phyloP scores from a whole-genome alignment of 2,797 vertebrate species.

The Glyptemys insculpta region DNA sequence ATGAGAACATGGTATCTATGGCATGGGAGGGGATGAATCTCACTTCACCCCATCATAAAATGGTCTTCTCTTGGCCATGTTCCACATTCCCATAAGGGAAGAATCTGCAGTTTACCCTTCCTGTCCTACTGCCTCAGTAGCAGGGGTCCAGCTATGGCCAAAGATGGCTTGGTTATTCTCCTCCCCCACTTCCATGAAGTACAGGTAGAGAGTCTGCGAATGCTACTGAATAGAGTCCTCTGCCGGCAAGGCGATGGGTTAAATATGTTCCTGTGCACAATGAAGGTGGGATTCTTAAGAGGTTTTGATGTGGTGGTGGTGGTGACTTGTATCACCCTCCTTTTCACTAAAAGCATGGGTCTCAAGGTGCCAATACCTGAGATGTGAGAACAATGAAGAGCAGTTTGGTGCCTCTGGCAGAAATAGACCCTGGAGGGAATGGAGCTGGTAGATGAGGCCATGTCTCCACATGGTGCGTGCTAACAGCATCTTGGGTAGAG shows the following conservation, averaged over 20 bases:
- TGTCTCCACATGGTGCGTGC: not conserved
- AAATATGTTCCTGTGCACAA: not conserved
- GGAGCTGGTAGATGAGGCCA: not conserved
- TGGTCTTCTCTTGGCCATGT: not conserved
- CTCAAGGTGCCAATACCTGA: not conserved
- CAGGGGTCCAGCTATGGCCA: not conserved
- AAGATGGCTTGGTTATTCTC: not conserved
- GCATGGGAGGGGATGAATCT: not conserved
- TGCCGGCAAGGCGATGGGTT: not conserved
- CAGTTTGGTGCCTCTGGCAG: not conserved
- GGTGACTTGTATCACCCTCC: not conserved
- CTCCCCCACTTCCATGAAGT: accelerated
- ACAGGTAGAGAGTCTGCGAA: not conserved
- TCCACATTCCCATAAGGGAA: not conserved
- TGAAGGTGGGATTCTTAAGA: not conserved
- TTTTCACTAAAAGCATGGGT: not conserved
- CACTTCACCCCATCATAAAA: not conserved
- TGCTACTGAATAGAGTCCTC: not conserved
- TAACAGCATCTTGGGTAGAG: not conserved
- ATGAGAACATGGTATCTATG: accelerated
- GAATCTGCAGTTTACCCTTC: not conserved
- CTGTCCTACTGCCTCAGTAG: not conserved
- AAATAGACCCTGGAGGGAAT: accelerated
- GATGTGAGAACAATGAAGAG: not conserved
- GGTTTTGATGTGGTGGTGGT: not conserved